phyloP scores from a whole-genome alignment of 2,888 invertebrate species.

The Tetropium fuscum region DNA sequence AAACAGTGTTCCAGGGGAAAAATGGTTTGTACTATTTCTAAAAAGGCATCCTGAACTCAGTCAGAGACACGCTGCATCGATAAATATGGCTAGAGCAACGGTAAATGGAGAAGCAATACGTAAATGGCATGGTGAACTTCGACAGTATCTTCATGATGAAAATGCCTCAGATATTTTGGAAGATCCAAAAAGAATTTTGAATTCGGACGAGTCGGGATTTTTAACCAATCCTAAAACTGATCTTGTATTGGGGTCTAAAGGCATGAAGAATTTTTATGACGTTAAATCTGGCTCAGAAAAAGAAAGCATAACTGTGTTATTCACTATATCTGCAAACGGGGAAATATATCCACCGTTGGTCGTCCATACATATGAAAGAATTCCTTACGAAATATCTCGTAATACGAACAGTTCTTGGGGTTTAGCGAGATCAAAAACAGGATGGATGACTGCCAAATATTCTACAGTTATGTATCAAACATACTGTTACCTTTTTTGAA shows the following conservation, averaged over 20 bases:
- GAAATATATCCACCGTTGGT: not conserved
- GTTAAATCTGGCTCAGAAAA: not conserved
- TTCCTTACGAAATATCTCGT: no score
- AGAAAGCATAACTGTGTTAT: not conserved
- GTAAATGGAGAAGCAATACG: not conserved
- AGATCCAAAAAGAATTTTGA: not conserved
- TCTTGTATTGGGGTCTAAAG: not conserved
- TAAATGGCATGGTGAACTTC: not conserved
- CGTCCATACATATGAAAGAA: no score
- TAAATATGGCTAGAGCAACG: not conserved
- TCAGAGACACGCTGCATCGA: not conserved
- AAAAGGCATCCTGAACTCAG: not conserved
- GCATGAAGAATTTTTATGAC: not conserved
- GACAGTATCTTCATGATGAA: not conserved
- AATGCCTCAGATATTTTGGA: not conserved
- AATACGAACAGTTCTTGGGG: no score
- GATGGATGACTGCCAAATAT: no score
- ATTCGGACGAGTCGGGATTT: not conserved
- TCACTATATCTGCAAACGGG: not conserved
- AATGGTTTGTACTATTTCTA: not conserved
- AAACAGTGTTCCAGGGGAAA: not conserved
- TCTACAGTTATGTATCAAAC: no score
- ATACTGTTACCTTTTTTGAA: no score
- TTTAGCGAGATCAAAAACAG: no score
- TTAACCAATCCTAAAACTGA: not conserved